These are phyloP conservation scores for Xenus cinereus DNA, from an alignment of 2,113 vertebrate species.

Conservation along the genomic window DNA sequence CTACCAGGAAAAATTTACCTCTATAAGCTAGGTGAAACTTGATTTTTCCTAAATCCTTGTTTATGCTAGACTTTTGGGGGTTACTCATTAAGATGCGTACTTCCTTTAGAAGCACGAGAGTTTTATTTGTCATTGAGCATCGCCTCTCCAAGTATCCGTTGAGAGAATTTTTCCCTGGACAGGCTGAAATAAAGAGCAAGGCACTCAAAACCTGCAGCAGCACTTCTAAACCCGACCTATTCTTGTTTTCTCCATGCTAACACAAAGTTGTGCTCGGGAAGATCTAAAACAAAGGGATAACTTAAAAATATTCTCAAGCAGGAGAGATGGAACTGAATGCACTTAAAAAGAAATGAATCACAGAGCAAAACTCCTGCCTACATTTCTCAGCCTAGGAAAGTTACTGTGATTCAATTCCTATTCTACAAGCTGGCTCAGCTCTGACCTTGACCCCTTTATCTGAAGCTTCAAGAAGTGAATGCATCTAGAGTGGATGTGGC, in stretches of 20 bases:
- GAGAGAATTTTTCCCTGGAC: neutral
- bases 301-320: conserved; percentile 59
- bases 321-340: conserved; percentile 41
- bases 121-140: neutral
- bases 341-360: conserved; percentile 56
- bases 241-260: conserved; percentile 44
- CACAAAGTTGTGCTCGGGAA: conserved; percentile 28
- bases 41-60: neutral
- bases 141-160: neutral
- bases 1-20: neutral
- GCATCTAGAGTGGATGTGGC: conserved; percentile 22
- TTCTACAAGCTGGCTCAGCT: conserved; percentile 19
- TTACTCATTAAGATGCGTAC: neutral
- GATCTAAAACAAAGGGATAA: conserved; percentile 59
- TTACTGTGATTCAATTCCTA: conserved; percentile 42
- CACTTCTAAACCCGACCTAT: neutral
- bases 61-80: neutral
- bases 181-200: neutral
- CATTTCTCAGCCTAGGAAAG: conserved; percentile 59
- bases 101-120: neutral
- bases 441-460: conserved; percentile 61
- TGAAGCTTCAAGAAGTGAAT: conserved; percentile 43
- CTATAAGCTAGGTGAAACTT: neutral
- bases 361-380: conserved; percentile 37
- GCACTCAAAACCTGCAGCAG: neutral